Evolutionary conservation across 1,140 invertebrate genomes (phyloP).

Genomic region (Trichonephila inaurata): DNA sequence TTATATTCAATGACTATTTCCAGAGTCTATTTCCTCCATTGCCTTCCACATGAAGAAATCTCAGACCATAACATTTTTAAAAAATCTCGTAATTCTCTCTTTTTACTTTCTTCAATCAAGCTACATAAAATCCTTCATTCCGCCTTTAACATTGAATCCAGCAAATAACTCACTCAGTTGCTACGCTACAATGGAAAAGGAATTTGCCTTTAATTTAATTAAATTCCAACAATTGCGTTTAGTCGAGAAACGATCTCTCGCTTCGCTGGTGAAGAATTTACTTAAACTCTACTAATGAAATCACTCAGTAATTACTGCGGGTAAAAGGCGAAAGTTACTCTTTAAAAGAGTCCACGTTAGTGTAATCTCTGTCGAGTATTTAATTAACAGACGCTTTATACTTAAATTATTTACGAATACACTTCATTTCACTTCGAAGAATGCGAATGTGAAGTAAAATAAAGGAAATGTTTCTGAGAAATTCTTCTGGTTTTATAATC

Average conservation of each 20-base stretch:
- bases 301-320: not conserved
- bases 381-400: not conserved
- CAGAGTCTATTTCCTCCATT: no score
- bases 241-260: not conserved
- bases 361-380: not conserved
- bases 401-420: not conserved
- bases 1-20: no score
- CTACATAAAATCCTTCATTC: no score
- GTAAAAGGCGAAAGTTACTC: no score
- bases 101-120: no score
- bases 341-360: not conserved
- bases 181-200: not conserved
- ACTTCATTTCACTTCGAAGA: not conserved
- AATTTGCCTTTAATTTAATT: not conserved
- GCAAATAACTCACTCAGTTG: not conserved
- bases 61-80: no score
- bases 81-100: no score
- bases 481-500: no score
- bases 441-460: not conserved
- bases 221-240: not conserved
- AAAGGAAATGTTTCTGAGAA: not conserved
- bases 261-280: not conserved
- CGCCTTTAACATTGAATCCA: no score
- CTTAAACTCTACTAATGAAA: not conserved
- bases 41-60: no score